phyloP scores from a whole-genome alignment of 2,888 invertebrate species.

The Stenodema calcarata region DNA sequence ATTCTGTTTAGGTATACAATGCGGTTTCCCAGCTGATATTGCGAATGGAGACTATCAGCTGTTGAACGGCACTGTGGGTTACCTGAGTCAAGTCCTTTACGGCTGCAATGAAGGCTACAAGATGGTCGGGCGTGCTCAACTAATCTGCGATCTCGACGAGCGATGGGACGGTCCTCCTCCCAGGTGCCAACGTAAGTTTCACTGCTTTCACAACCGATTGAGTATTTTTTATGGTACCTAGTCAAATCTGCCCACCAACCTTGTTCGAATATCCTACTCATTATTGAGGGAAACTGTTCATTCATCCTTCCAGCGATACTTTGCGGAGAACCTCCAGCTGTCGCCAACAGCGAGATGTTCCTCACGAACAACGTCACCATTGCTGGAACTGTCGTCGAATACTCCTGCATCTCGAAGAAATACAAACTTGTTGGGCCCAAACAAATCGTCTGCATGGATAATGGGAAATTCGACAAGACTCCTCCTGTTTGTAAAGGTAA shows the following conservation, averaged over 20 bases:
- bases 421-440: conserved; percentile 73
- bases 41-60: conserved; percentile 80
- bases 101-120: conserved; percentile 82
- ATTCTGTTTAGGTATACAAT: conserved; percentile 76
- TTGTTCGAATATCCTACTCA: too few relatives aligned
- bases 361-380: conserved; percentile 68
- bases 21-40: conserved; percentile 87
- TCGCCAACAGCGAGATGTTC: conserved; percentile 69
- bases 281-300: not conserved
- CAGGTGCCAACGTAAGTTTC: conserved; percentile 74
- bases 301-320: conserved; percentile 71
- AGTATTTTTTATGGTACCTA: too few relatives aligned
- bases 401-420: conserved; percentile 73
- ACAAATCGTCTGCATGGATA: conserved; percentile 73
- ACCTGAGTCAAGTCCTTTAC: conserved; percentile 85
- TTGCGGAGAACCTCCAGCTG: conserved; percentile 73
- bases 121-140: conserved; percentile 79
- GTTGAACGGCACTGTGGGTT: conserved; percentile 85
- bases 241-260: too few relatives aligned
- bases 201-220: too few relatives aligned
- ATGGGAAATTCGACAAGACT: conserved; percentile 79
- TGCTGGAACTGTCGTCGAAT: conserved; percentile 75
- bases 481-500: conserved; percentile 75
- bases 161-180: conserved; percentile 94
- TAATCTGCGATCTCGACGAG: conserved; percentile 90